A percentile compares a stretch with the other conserved stretches of the same genome.
phyloP scores from a whole-genome alignment of 2,113 vertebrate species.

The Psittacara wagleri region DNA sequence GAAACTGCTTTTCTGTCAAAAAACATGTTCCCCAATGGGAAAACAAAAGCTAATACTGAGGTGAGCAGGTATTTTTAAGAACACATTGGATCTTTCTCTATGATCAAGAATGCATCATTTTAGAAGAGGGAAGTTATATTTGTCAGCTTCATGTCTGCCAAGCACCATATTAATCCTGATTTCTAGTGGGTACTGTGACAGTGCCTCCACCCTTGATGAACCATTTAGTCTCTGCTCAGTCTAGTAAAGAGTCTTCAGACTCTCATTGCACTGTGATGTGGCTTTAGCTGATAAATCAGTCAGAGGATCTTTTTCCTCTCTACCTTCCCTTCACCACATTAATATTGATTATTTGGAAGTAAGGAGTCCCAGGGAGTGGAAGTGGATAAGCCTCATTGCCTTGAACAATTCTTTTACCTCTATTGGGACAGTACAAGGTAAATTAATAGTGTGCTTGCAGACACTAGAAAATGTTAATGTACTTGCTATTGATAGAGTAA shows the following conservation, averaged over 20 bases:
- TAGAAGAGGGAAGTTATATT: neutral
- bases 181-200: neutral
- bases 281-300: conserved; percentile 74
- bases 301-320: conserved; percentile 59
- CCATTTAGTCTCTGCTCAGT: neutral
- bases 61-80: neutral
- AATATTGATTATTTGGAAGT: conserved; percentile 84
- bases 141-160: neutral
- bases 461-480: conserved; percentile 88
- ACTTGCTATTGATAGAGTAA: conserved; percentile 84
- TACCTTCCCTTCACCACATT: conserved; percentile 73
- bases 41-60: neutral
- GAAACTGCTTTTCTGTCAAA: neutral
- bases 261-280: conserved; percentile 47
- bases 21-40: neutral
- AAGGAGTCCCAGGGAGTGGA: conserved; percentile 82
- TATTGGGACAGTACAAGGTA: conserved; percentile 82
- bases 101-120: neutral
- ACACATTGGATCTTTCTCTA: neutral
- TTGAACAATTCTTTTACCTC: conserved; percentile 82
- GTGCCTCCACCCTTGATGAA: neutral
- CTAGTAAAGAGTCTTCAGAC: conserved; percentile 53
- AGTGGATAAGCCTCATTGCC: conserved; percentile 84
- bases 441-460: conserved; percentile 88
- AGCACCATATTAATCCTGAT: neutral